Evolutionary conservation across 1,140 invertebrate genomes (phyloP), one percentile per base, ranked within the genome.

Genomic region (Drosophila dunni): DNA sequence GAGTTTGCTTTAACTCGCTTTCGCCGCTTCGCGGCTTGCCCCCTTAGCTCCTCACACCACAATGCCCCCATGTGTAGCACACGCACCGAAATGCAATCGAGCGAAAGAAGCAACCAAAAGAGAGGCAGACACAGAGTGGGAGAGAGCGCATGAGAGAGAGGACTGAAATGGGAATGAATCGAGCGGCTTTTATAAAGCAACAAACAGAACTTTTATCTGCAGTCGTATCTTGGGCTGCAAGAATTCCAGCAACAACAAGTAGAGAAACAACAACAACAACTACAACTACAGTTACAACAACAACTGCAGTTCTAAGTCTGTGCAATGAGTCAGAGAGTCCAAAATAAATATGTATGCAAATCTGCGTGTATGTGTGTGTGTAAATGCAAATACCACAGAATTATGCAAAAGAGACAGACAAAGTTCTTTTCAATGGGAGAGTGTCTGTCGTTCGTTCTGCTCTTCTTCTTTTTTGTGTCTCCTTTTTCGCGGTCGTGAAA

Each of bases 1-100:
- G 79, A 88, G 83, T 88, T 88, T 53, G 79, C 24, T 67, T 89
- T 88, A 89, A 89, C 84, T 88, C 83, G 84, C 82, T 79, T 76
- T 75, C 17, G 81, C 65, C 46, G 64, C 66, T 50, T 46, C 42
- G 36, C 62, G 62, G 57, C 71, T 34, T 46, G 38, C 42, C 72
- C 33, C 64, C 34, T 45, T n/a, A 29, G 24, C 24, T 4, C 48
- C 56, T 69, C 69, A 54, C 24, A 33, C 66, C 61, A 69, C 34
- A 57, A 58, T 64, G 83, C 83, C 83, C 83, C 83, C 83, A 86
- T 85, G 56, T 88, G 71, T 1, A 17, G 65, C 64, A 40, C 7
- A 17, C 46, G 42, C 11, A 15, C 51, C 24, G 24, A 29, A 29
- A 29, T 29, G 24, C 24, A 29, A 29, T 29, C 24, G 24, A 29